Percentiles rank a stretch among this genome's conserved stretches.
phyloP scores from a whole-genome alignment of 2,888 invertebrate species.

The Agrotis puta region DNA sequence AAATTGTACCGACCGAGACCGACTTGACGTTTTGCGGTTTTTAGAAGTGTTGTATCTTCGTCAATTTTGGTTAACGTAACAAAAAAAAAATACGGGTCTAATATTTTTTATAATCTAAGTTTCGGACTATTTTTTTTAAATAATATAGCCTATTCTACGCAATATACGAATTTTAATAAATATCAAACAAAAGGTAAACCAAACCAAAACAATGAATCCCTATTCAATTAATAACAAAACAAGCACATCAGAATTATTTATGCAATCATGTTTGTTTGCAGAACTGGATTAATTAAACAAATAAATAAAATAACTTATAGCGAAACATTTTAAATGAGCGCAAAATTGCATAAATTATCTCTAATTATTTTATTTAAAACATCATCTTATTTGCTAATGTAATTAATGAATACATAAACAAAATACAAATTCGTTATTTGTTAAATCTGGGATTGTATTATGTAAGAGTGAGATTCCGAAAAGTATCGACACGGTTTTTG shows the following conservation, averaged over 20 bases:
- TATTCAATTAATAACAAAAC: conserved; percentile 2
- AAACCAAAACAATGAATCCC: not conserved
- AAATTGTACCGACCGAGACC: too few relatives aligned
- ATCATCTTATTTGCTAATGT: conserved; percentile 38
- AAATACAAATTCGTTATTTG: conserved; percentile 2
- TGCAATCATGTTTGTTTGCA: conserved; percentile 17
- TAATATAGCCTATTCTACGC: too few relatives aligned
- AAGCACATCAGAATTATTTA: not conserved
- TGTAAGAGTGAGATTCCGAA: not conserved
- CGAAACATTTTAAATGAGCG: not conserved
- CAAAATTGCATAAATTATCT: conserved; percentile 10
- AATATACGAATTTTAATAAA: too few relatives aligned
- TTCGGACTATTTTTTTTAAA: too few relatives aligned
- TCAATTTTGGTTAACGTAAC: too few relatives aligned
- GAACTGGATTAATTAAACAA: not conserved
- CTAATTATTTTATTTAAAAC: conserved; percentile 29
- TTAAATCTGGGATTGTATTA: not conserved
- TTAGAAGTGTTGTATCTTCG: too few relatives aligned
- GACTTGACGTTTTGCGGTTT: too few relatives aligned
- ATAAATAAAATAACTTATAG: not conserved
- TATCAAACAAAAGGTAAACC: too few relatives aligned
- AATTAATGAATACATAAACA: conserved; percentile 16
- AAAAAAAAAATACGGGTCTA: too few relatives aligned
- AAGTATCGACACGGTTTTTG: too few relatives aligned
- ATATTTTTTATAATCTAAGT: too few relatives aligned